phyloP scores from a whole-genome alignment of 2,113 vertebrate species.

The Ginglymostoma cirratum region DNA sequence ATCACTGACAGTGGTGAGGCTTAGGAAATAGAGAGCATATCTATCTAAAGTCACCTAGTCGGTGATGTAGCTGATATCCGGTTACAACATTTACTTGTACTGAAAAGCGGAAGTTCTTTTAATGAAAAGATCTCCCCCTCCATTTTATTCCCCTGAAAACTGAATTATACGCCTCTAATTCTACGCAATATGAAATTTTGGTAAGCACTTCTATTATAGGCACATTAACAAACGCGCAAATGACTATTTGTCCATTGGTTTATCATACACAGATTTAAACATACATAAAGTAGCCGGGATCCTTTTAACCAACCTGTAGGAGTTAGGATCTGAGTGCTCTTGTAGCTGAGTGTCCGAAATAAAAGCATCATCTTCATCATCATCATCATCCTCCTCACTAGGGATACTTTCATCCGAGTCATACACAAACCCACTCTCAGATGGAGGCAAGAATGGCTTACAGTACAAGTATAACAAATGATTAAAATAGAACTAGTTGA shows the following conservation, averaged over 20 bases:
- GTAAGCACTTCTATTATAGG: not conserved
- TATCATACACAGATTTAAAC: not conserved
- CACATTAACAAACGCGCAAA: not conserved
- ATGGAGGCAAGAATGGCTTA: slow-evolving; percentile 91
- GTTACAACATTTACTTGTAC: not conserved
- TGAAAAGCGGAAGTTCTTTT: not conserved
- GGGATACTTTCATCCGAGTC: slow-evolving; percentile 92
- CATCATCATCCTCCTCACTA: slow-evolving; percentile 87
- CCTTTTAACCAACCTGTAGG: slow-evolving; percentile 75
- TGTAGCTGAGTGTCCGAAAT: slow-evolving; percentile 87
- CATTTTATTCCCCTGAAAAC: not conserved
- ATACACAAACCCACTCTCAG: slow-evolving; percentile 82
- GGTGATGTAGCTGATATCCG: not conserved
- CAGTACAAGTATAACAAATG: slow-evolving; percentile 41
- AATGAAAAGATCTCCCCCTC: not conserved
- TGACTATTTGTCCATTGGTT: not conserved
- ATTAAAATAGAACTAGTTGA: not conserved
- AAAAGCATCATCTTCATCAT: slow-evolving; percentile 68
- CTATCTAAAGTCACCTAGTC: not conserved
- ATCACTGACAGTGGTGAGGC: not conserved
- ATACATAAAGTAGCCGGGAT: not conserved
- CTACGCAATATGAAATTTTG: not conserved
- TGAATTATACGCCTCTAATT: not conserved
- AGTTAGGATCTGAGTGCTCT: slow-evolving; percentile 85
- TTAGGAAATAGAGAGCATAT: not conserved